Conservation (phyloP, 1,140 invertebrate species). For the Drosophila albomicans region DNA sequence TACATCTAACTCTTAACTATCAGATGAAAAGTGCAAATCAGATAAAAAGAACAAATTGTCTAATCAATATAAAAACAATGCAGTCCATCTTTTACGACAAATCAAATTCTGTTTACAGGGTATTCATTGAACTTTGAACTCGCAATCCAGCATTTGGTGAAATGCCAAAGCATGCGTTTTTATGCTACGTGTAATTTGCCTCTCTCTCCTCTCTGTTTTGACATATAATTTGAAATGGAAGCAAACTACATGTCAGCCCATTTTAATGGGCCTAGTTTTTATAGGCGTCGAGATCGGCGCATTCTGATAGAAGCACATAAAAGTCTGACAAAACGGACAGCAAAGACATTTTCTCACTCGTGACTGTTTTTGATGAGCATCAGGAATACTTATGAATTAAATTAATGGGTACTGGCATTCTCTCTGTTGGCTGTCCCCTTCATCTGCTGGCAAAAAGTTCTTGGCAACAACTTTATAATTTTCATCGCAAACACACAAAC, state of each 20-base stretch:
- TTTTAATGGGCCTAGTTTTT: constrained; percentile 26
- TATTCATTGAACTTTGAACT: too few species aligned
- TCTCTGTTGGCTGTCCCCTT: neutral
- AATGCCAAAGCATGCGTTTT: too few species aligned
- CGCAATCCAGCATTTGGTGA: too few species aligned
- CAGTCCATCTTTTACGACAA: too few species aligned
- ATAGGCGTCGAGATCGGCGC: constrained; percentile 8
- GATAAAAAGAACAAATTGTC: too few species aligned
- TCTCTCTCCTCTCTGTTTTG: neutral
- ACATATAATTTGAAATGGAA: neutral
- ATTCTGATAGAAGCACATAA: constrained; percentile 27
- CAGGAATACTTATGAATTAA: constrained; percentile 21
- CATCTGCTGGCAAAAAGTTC: constrained; percentile 16
- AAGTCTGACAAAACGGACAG: neutral
- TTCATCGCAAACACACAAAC: constrained; percentile 26
- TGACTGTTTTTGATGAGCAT: constrained; percentile 10
- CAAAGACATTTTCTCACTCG: neutral
- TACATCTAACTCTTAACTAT: too few species aligned
- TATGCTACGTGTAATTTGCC: neutral
- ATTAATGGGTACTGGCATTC: constrained; percentile 11
- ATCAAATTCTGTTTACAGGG: too few species aligned
- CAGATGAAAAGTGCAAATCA: too few species aligned
- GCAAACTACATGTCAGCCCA: constrained; percentile 1
- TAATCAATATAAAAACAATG: too few species aligned
- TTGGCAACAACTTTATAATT: constrained; percentile 61